These are phyloP conservation scores for Cherax destructor DNA, from an alignment of 1,140 invertebrate genomes.

Conservation along the genomic window DNA sequence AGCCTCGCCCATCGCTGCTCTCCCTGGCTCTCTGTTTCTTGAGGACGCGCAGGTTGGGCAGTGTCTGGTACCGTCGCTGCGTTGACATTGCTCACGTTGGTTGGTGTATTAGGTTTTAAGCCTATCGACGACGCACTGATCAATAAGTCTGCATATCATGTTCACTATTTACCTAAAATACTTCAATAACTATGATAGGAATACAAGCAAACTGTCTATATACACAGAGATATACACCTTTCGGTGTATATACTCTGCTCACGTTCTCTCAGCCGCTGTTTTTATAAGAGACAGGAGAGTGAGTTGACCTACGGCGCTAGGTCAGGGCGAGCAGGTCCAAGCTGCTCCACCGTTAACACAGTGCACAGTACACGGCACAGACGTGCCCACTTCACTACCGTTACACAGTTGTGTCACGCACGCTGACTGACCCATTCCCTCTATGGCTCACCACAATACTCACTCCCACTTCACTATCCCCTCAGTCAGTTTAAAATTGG, in stretches of 20 bases:
- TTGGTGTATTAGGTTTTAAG: too few relatives aligned
- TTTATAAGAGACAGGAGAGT: neutral
- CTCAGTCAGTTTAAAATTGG: too few relatives aligned
- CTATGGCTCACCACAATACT: neutral
- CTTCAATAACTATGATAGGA: too few relatives aligned
- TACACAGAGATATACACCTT: too few relatives aligned
- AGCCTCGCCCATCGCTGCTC: constrained; percentile 24
- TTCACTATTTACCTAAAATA: too few relatives aligned
- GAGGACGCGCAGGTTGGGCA: constrained; percentile 52
- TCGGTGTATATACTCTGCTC: constrained; percentile 37
- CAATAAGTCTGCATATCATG: too few relatives aligned
- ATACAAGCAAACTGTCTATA: too few relatives aligned
- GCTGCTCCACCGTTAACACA: constrained; percentile 25
- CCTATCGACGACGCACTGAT: too few relatives aligned
- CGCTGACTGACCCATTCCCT: neutral
- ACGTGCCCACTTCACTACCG: neutral
- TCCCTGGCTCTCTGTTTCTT: constrained; percentile 46
- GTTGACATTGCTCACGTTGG: constrained; percentile 37
- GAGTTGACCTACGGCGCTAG: constrained; percentile 29
- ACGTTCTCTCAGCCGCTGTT: constrained; percentile 17
- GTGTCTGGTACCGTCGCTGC: constrained; percentile 51
- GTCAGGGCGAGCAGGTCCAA: constrained; percentile 39
- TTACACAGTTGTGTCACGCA: neutral
- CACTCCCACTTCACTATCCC: neutral
- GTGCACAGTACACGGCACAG: neutral